These are phyloP conservation scores for Agrochola litura DNA, from an alignment of 2,888 invertebrate genomes.

Conservation along the genomic window DNA sequence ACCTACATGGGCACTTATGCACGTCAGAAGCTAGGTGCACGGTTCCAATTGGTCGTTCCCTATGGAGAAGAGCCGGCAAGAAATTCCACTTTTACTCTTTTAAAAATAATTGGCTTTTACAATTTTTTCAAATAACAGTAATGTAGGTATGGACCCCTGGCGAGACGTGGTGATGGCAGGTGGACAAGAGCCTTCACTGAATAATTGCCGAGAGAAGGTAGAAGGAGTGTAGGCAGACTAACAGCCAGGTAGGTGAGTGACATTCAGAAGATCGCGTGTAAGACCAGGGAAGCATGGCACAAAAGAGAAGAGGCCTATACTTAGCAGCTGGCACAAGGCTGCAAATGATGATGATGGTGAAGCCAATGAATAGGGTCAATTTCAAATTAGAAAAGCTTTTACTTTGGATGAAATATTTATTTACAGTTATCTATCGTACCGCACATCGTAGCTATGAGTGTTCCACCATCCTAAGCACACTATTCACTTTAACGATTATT, in stretches of 20 bases:
- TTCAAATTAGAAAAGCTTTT: background rate
- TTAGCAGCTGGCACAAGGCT: too few species aligned
- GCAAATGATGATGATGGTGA: background rate
- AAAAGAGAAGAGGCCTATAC: too few species aligned
- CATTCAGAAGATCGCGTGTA: background rate
- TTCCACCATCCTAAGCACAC: slow-evolving; percentile 20
- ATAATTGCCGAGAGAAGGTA: background rate
- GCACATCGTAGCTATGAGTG: background rate
- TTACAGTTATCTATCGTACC: background rate
- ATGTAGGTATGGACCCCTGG: too few species aligned
- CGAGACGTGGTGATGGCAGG: background rate
- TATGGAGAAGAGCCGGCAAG: too few species aligned
- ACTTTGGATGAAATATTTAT: background rate
- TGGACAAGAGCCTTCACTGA: background rate
- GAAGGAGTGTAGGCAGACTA: too few species aligned
- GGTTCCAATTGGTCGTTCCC: too few species aligned
- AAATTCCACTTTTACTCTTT: too few species aligned
- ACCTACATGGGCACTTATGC: too few species aligned
- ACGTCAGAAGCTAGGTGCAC: too few species aligned
- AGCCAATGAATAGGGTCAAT: background rate
- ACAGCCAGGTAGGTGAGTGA: background rate
- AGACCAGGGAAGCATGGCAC: background rate
- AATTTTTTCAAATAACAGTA: too few species aligned
- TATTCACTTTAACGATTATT: slow-evolving; percentile 62
- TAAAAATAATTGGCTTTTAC: too few species aligned